These are phyloP conservation scores for Butorides virescens DNA, from an alignment of 2,113 vertebrate species.

Conservation along the genomic window DNA sequence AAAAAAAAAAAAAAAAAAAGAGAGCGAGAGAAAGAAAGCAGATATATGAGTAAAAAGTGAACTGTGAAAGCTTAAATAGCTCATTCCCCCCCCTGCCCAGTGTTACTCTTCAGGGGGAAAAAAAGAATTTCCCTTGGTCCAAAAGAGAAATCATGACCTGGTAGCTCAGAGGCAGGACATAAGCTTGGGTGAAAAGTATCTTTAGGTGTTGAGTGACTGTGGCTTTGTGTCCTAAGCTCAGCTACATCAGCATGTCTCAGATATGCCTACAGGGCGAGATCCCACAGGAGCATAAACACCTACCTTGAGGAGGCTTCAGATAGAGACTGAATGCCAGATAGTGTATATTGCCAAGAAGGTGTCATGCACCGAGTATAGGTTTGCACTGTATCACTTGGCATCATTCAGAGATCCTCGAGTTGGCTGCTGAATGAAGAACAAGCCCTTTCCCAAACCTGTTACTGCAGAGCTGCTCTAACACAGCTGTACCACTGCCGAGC, in stretches of 20 bases:
- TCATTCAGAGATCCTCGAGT: neutral
- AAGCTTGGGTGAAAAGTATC: neutral
- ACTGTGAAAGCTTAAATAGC: neutral
- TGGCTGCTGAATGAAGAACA: neutral
- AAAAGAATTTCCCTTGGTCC: neutral
- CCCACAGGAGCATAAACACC: neutral
- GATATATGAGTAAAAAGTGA: neutral
- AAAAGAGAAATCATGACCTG: neutral
- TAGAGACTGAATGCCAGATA: neutral
- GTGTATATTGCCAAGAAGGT: neutral
- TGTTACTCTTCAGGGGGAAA: neutral
- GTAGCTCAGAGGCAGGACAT: neutral
- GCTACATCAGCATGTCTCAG: neutral
- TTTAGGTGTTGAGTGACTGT: neutral
- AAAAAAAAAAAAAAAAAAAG: neutral
- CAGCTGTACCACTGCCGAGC: neutral
- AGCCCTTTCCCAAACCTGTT: neutral
- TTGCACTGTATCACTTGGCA: neutral
- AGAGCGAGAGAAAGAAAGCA: neutral
- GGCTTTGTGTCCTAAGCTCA: neutral
- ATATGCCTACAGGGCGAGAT: neutral
- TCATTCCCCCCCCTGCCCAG: accelerated
- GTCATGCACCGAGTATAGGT: neutral
- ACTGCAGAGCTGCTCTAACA: neutral
- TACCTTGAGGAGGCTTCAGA: neutral